Evolutionary conservation across 2,888 invertebrate genomes (phyloP), one percentile per base, ranked within the genome.

Genomic region (Polymixis lichenea): DNA sequence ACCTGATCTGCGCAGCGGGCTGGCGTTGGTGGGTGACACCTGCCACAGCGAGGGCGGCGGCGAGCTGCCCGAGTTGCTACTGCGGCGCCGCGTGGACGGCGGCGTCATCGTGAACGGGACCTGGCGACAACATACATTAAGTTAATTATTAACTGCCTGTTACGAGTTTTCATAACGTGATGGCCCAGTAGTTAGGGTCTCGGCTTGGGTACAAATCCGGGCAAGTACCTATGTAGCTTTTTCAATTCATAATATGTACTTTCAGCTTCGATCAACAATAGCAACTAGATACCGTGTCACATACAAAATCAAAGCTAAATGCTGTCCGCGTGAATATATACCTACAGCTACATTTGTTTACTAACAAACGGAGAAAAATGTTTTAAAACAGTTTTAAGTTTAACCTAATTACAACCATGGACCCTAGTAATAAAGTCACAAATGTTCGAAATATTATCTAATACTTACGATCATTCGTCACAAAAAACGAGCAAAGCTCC

Each of bases 61-160:
- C 73, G 97, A 97, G 86, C 97, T 97, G 88, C 97, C 97, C 0
- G 98, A 98, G 78, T 97, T 97, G 76, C 97, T 97, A 90, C 98
- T 97, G 89, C 97, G 97, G 67, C 97, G 97, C 32, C 97, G 96
- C 86, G 97, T 96, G 68, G 97, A 97, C 66, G 99, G 98, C 75
- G 99, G 98, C 70, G 99, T 98, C 95, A 99, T 98, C 72, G 98
- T 92, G 95, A 98, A 98, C 92, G 98, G 98, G 71, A 98, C 98
- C 97, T 97, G 90, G 6, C 87, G 15, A 58, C 15, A 9, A 46
- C 13, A 22, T 0, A 46, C 15, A 22, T 1, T 0, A 2, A 11
- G 28, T 38, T 64, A 46, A 43, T 67, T n/a, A 32, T 32, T n/a
- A 11, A n/a, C 7, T 17, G 4, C 17, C 28, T 49, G 22, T n/a